Base-by-base conservation (phyloP, 2,113 vertebrate genomes). In the Hippocampus comes region DNA sequence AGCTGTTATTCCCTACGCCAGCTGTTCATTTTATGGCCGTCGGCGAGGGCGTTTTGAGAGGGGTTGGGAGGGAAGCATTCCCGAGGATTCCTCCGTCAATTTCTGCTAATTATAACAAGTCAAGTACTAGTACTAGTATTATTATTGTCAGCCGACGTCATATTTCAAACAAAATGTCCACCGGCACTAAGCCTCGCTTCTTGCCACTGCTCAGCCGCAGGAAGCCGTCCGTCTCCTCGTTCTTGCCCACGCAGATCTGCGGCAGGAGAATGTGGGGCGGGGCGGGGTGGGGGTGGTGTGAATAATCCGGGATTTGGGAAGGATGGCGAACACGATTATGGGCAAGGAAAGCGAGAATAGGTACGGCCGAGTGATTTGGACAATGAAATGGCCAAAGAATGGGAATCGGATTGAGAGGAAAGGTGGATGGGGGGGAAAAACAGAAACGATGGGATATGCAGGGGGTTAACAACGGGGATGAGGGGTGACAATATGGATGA, bases 181-280 rank as follows among this genome's bases (percentile, higher is more conserved):
- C 87, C 9, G 96, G 94, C 67, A 97, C 95, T 82, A 94, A 74
- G 63, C 96, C 96, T 70, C 93, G 84, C 79, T 95, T 97, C 89
- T 93, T 97, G 53, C 95, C 95, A 0, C 95, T 96, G 85, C 91
- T 95, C 70, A 97, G 91, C 11, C 92, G 93, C 42, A 95, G 76
- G 78, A 94, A 95, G 20, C 91, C 93, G 0, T 94, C 93, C 1
- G 46, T 84, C 68, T 95, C 94, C 78, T 94, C 93, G 9, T 88
- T 90, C 80, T 93, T 95, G 75, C 93, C 94, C 68, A 95, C 84
- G 9, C 96, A 96, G 84, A 97, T 94, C 95, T 96, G 89, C 76
- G 74, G 70, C 30, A 43, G 59, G 70, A 69, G 23, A 23, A 73
- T 17, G 34, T 12, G 71, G 61, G 34, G 63, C 41, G 34, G 38